These are phyloP conservation scores for Geotrypetes seraphini DNA, from an alignment of 2,797 vertebrate genomes.

Conservation along the genomic window DNA sequence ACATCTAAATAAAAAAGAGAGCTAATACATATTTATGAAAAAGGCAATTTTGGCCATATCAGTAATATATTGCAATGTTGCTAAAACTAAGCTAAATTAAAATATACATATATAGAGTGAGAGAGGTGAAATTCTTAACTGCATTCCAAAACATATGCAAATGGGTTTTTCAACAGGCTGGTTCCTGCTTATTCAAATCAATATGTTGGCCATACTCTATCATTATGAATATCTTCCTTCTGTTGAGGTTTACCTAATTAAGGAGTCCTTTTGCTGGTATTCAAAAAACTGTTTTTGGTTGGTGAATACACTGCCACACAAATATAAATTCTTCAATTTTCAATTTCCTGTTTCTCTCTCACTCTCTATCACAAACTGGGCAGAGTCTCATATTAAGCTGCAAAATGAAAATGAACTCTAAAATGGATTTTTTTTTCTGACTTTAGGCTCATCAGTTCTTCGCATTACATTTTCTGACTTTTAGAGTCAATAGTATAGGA, in stretches of 20 bases:
- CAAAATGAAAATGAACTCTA: conserved; percentile 9
- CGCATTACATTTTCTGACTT: too few relatives aligned
- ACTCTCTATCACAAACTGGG: not conserved
- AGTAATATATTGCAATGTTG: too few relatives aligned
- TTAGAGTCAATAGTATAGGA: too few relatives aligned
- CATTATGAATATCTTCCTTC: not conserved
- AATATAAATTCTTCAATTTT: conserved; percentile 5
- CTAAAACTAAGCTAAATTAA: too few relatives aligned
- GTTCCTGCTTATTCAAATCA: not conserved
- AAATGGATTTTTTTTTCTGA: not conserved
- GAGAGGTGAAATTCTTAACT: too few relatives aligned
- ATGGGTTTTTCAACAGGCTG: too few relatives aligned
- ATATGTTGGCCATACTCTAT: too few relatives aligned
- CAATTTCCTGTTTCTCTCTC: conserved; percentile 4
- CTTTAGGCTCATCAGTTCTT: not conserved
- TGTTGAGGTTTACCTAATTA: not conserved
- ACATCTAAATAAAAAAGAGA: not conserved
- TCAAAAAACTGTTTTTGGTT: not conserved
- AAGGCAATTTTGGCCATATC: not conserved
- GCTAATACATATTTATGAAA: not conserved
- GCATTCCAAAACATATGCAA: too few relatives aligned
- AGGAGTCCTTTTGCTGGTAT: not conserved
- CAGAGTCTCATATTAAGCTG: not conserved
- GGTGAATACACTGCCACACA: conserved; percentile 1
- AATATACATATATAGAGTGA: too few relatives aligned